A percentile compares a stretch with the other conserved stretches of the same genome.
Conservation (phyloP, 2,888 invertebrate species). For the Synanthedon tipuliformis region DNA sequence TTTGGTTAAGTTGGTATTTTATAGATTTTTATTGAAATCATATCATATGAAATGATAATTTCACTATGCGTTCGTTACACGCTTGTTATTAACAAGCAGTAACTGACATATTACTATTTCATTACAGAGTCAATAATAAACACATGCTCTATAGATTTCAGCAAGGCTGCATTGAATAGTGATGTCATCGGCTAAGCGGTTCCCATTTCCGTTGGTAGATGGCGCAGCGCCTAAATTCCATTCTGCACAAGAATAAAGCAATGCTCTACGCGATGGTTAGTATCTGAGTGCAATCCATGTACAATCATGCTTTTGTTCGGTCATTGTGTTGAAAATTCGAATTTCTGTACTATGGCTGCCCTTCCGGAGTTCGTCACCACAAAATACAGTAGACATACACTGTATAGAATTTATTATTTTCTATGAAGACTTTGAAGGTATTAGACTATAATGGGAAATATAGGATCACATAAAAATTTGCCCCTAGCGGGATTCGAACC, state of each 20-base stretch:
- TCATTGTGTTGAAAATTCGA: slow-evolving; percentile 32
- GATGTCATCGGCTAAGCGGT: slow-evolving; percentile 39
- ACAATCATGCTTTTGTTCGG: slow-evolving; percentile 34
- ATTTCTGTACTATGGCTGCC: slow-evolving; percentile 19
- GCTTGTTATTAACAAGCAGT: too few relatives aligned
- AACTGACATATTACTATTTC: background rate
- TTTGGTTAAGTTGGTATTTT: too few relatives aligned
- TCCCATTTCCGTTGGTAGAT: slow-evolving; percentile 58
- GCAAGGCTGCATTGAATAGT: slow-evolving; percentile 22
- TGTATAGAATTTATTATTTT: too few relatives aligned
- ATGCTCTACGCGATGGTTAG: slow-evolving; percentile 21
- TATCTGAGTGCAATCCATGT: slow-evolving; percentile 34
- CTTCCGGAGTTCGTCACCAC: slow-evolving; percentile 35
- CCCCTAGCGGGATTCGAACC: too few relatives aligned
- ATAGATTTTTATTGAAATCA: too few relatives aligned
- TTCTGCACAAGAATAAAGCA: background rate
- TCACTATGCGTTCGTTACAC: too few relatives aligned
- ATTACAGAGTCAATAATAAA: background rate
- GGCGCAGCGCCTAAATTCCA: slow-evolving; percentile 26
- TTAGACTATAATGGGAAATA: too few relatives aligned
- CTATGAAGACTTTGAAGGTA: too few relatives aligned
- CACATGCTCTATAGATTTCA: background rate
- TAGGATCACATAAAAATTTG: too few relatives aligned
- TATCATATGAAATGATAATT: too few relatives aligned
- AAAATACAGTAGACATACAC: background rate